Base-by-base conservation (phyloP, 1,140 invertebrate genomes). In the Portunus trituberculatus region DNA sequence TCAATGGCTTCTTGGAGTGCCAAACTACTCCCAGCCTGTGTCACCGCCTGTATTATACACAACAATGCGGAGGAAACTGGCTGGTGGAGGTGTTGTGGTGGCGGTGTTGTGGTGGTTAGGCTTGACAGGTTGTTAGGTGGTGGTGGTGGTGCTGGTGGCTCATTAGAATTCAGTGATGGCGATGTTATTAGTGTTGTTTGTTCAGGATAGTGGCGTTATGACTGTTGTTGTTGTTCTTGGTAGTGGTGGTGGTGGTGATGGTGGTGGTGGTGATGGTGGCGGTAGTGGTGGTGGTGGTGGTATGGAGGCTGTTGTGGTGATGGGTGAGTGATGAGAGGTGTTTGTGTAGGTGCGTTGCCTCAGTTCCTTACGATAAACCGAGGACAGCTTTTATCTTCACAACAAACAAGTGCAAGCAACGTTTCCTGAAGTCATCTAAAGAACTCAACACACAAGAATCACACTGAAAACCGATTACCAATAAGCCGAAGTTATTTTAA, bases 1-100 rank as follows among this genome's bases (percentile, higher is more conserved):
- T 91, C 90, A 91, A 76, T 91, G 90, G 90, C 90, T 91, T 91
- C 90, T n/a, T 7, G 14, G 52, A 91, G 59, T 76, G 59, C 52
- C 90, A 91, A 76, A 91, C 59, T 91, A 52, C 52, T 76, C 90
- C 28, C 90, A 25, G 89, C 45, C 46, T 45, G 89, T 59, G 59
- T 32, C 29, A 48, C 88, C 45, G 32, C 88, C 48, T 28, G 16
- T 87, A 87, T 20, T 90, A 91, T 59, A 59, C 39, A 91, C 89
- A 91, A 59, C 89, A 91, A 59, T 91, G 89, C 14, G 0, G 46
- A 12, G 31, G 14, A 20, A 29, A 8, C 25, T 12, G 48, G 25
- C 10, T 10, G 46, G 39, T 28, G 89, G 20, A 28, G 89, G 20
- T 91, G 46, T n/a, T n/a, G 20, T 59, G 89, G 46, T 91, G 89